Conservation (phyloP, 1,140 invertebrate species). For the Cataglyphis hispanica region DNA sequence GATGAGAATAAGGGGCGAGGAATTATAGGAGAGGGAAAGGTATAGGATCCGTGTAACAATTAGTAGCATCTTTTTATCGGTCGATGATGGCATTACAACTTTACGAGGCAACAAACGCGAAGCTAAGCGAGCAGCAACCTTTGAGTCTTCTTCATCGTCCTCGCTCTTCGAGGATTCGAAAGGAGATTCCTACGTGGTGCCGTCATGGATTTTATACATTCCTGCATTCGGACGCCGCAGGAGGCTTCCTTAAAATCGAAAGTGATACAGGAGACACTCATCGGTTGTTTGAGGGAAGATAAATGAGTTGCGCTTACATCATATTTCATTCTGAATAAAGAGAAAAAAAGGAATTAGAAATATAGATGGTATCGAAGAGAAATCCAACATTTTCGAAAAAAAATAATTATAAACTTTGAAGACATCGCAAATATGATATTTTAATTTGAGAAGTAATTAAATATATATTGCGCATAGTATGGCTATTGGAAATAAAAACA, state of each 20-base stretch:
- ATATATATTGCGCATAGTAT: not conserved
- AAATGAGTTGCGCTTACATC: not conserved
- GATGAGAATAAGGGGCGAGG: not conserved
- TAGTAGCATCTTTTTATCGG: not conserved
- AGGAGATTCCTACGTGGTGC: constrained; percentile 82
- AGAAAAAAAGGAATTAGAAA: not conserved
- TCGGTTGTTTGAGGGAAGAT: constrained; percentile 2
- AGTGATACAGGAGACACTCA: constrained; percentile 72
- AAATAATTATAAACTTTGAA: not conserved
- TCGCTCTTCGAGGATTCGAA: constrained; percentile 81
- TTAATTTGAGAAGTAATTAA: not conserved
- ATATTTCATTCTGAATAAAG: not conserved
- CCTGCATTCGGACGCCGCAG: constrained; percentile 67
- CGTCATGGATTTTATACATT: constrained; percentile 82
- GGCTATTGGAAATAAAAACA: not conserved
- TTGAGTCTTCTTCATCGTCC: constrained; percentile 77
- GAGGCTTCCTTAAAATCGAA: constrained; percentile 81
- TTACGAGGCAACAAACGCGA: constrained; percentile 70
- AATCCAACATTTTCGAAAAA: not conserved
- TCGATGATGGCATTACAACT: not conserved
- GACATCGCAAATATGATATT: not conserved
- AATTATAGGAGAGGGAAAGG: not conserved
- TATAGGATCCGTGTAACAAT: not conserved
- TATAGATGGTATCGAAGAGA: not conserved
- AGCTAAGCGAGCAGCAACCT: constrained; percentile 75